These are phyloP conservation scores for Pagrus major DNA, from an alignment of 2,113 vertebrate species.

Conservation along the genomic window DNA sequence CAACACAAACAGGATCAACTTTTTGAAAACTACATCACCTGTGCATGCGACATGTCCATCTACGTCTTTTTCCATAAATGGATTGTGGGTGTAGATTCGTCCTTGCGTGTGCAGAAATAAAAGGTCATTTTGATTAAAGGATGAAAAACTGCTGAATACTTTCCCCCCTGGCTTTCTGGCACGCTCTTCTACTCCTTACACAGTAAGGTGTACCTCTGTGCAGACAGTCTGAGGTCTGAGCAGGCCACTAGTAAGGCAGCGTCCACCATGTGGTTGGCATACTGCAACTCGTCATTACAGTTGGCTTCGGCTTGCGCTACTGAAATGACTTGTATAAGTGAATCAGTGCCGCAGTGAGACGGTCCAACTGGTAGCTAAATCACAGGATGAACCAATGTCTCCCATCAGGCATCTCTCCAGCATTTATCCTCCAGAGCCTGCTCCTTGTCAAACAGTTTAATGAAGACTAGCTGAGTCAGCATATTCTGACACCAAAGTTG, in stretches of 20 bases:
- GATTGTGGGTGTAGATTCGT: background rate
- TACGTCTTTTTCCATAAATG: background rate
- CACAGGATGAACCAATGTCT: constrained; percentile 50
- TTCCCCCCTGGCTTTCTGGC: constrained; percentile 3
- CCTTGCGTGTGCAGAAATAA: constrained; percentile 1
- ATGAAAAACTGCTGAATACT: constrained; percentile 4
- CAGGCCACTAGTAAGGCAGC: constrained; percentile 54
- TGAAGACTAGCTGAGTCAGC: constrained; percentile 58
- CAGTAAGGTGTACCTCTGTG: constrained; percentile 64
- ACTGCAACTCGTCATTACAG: constrained; percentile 71
- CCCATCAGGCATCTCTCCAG: constrained; percentile 54
- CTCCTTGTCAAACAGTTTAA: constrained; percentile 60
- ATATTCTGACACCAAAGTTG: constrained; percentile 56
- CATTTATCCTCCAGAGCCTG: constrained; percentile 58
- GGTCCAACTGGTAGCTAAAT: constrained; percentile 67
- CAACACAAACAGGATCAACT: constrained; percentile 1
- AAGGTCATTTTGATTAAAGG: constrained; percentile 23
- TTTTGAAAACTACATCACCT: constrained; percentile 11
- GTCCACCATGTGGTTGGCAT: constrained; percentile 65
- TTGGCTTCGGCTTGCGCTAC: constrained; percentile 55
- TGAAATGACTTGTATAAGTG: constrained; percentile 69
- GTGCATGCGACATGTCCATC: background rate
- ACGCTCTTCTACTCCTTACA: background rate
- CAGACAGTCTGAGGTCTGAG: constrained; percentile 63
- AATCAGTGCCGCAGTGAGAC: constrained; percentile 42